Base-by-base conservation (phyloP, 2,888 invertebrate species). In the Mactromeris polynyma region DNA sequence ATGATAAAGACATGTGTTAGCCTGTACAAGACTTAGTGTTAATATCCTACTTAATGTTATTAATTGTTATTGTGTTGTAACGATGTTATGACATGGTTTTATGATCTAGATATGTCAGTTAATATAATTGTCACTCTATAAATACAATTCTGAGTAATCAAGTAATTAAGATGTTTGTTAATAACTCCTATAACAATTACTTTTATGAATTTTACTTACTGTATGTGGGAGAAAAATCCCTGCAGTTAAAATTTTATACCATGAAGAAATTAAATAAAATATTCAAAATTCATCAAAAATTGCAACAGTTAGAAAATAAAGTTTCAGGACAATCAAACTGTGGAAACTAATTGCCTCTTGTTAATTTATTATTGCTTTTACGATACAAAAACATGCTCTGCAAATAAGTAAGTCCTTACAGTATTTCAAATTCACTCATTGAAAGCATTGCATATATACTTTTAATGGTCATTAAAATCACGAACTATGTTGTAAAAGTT, bases 41-140 rank as follows among this genome's bases (percentile, higher is more conserved):
- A 64, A 64, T 64, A 26, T 64, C 26, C 26, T 26, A 64, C 58
- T 64, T 64, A 26, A 26, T 64, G 58, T 64, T 26, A 64, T 64
- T 64, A 64, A 64, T 64, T 64, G 26, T 64, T 26, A 64, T 64
- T 64, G 26, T 64, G 58, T 26, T 64, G 58, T 64, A 26, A 64
- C 26, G n/a, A 64, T 64, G 58, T 64, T 21, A 4, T 9, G 58
- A 64, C 58, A 64, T 26, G 58, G 58, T 64, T n/a, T 64, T 26
- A 64, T 64, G 58, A 64, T 64, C n/a, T 64, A 26, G 26, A 64
- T 64, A 26, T 64, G 58, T 64, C 58, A 64, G 26, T 64, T 64
- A 64, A 64, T 64, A 64, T 9, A 26, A 26, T 9, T 64, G 58
- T 64, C 26, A 26, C 26, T 9, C 1, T 64, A 64, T 64, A 21